Conservation (phyloP, 2,797 vertebrate genomes). For the Hydrolagus colliei region DNA sequence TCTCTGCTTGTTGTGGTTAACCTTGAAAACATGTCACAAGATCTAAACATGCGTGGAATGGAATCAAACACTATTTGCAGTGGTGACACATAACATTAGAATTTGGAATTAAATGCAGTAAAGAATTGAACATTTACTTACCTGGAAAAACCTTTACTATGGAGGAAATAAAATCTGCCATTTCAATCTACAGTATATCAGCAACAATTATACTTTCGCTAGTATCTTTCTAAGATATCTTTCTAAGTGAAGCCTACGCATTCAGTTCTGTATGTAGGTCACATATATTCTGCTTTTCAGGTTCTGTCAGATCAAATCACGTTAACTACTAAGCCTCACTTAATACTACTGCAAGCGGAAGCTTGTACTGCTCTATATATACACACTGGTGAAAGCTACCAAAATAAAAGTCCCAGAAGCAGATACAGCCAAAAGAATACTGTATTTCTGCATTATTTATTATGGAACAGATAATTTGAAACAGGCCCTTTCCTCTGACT, state of each 20-base stretch:
- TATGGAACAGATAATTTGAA: too few relatives aligned
- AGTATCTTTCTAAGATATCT: too few relatives aligned
- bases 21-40: not conserved
- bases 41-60: not conserved
- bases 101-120: not conserved
- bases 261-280: not conserved
- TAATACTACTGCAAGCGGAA: too few relatives aligned
- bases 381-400: not conserved
- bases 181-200: conserved; percentile 12
- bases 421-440: too few relatives aligned
- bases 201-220: not conserved
- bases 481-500: too few relatives aligned
- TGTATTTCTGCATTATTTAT: too few relatives aligned
- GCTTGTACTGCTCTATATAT: not conserved
- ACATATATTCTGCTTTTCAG: not conserved
- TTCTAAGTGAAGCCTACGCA: not conserved
- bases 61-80: not conserved
- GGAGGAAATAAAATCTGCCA: not conserved
- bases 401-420: conserved; percentile 19
- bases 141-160: not conserved
- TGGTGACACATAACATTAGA: too few relatives aligned
- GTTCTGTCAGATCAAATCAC: not conserved
- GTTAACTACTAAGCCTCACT: not conserved
- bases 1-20: not conserved
- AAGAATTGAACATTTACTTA: not conserved